Evolutionary conservation across 2,888 invertebrate genomes (phyloP), one percentile per base, ranked within the genome.

Genomic region (Litoditis marina): DNA sequence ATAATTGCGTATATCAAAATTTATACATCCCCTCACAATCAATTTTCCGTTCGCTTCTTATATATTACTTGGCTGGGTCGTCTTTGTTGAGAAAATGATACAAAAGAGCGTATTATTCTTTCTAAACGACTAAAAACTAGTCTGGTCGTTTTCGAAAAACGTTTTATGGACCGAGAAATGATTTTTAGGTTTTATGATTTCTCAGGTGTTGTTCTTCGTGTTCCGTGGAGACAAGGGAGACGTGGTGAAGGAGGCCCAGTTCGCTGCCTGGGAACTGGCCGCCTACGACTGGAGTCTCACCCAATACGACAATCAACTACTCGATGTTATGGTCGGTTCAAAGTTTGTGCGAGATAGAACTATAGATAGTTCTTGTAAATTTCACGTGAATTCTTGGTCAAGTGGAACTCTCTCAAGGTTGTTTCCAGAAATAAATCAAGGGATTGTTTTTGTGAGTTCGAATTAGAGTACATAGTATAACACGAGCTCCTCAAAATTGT

Each of bases 191-290:
- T 55, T 46, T 54, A 46, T 54, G 22, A 46, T 44, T 44, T 65
- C 66, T 28, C 25, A 77, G 73, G 74, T 80, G 28, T 71, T 81
- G 5, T 68, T 81, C 61, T 73, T 80, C 70, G 71, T 82, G 25
- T 81, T 82, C 70, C 78, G 79, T 11, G 80, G 80, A 6, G 81
- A 81, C 60, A 68, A 75, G 47, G 70, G 71, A 50, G 69, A 69
- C 22, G 68, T 56, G 19, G 60, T 66, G 13, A 61, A 66, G 49
- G 78, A 79, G 31, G 63, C 60, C 31, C 71, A 72, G 57, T 63
- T 81, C 64, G 66, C 76, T n/a, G 60, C 64, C 27, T 81, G 80
- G 80, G 81, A 81, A 32, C 51, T 77, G 44, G 73, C 66, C 8
- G 76, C 75, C 0, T 80, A 74, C 59, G 75, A 78, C 19, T 76